Evolutionary conservation across 2,888 invertebrate species (phyloP), one percentile per base, ranked within the genome.

Genomic region (Drosophila rellima): DNA sequence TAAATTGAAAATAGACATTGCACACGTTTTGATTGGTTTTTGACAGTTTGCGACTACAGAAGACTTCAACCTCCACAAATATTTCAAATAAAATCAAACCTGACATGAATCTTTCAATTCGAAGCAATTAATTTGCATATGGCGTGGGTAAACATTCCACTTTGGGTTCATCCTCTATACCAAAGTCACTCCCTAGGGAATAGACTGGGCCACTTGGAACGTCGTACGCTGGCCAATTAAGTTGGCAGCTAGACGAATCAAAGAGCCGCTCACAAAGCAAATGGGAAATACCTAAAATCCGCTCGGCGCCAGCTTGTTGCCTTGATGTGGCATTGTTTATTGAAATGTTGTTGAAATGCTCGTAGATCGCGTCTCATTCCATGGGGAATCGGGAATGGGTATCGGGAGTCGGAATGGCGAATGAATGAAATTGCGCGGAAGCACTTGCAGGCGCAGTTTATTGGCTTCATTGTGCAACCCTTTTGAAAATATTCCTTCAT

Each of bases 361-460:
- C 35, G 54, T 42, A 31, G 54, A 44, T 55, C 54, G 54, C 54
- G 31, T 8, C 50, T 33, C 35, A 15, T 45, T 40, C n/a, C 17
- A 54, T 26, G 39, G 69, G 42, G 31, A 29, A 17, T 8, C 7
- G 39, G 18, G 17, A 26, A 15, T 7, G 37, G 26, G 7, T 7
- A 26, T 26, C 2, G 23, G 23, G 7, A 26, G 7, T 23, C 3
- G 11, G 11, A 10, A 5, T 4, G 39, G 29, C 17, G 39, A 15
- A 40, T 52, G 69, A 82, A 85, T 83, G 89, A 85, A 85, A 85
- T 85, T 85, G 85, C 87, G 85, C 85, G 85, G 85, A 85, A 85
- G 85, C 85, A 85, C 87, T 88, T 83, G 87, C 82, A 71, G 88
- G 69, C 88, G 31, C 20, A 79, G 84, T 81, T 88, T 88, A 85